Evolutionary conservation across 2,113 vertebrate species (phyloP), one percentile per base, ranked within the genome.

Genomic region (Brachirus orientalis): DNA sequence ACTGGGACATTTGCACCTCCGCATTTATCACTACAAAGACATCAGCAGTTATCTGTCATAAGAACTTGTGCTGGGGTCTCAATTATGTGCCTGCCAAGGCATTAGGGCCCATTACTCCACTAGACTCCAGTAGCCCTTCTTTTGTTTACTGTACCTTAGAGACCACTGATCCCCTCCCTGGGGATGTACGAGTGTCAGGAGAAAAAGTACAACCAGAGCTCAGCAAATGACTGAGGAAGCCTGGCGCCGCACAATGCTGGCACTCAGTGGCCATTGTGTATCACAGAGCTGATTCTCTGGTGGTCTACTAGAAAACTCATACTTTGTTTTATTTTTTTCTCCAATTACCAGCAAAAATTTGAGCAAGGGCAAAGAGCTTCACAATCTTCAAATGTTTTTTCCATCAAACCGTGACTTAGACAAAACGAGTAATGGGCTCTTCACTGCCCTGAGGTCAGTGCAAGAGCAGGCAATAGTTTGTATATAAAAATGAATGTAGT

Each of bases 1-100:
- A 78, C 70, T 40, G 58, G 69, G 72, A 82, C 82, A 83, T 88
- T 79, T 84, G 79, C 78, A 80, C 82, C 89, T 77, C 68, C 28
- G 72, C 89, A 91, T 92, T 90, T 72, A 90, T 93, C 88, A 92
- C 77, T 38, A 77, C 54, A 68, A 74, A 83, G 87, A 89, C 84
- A 89, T 88, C 88, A 52, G 86, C 88, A 90, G 90, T 92, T 92
- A 91, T 87, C 86, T 88, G 86, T 90, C 89, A 91, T 72, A 72
- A 73, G 73, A 80, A 80, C 87, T 77, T 78, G 79, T 77, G 52
- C 67, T 14, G 74, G 62, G 82, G 86, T 90, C 91, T 89, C 58
- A 75, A 81, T 79, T 88, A 80, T 70, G 63, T 88, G 88, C 77
- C 77, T 87, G 79, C 77, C 83, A 78, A 89, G 86, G 80, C 82